Conservation (phyloP, 2,888 invertebrate species). For the Dynastes grantii region DNA sequence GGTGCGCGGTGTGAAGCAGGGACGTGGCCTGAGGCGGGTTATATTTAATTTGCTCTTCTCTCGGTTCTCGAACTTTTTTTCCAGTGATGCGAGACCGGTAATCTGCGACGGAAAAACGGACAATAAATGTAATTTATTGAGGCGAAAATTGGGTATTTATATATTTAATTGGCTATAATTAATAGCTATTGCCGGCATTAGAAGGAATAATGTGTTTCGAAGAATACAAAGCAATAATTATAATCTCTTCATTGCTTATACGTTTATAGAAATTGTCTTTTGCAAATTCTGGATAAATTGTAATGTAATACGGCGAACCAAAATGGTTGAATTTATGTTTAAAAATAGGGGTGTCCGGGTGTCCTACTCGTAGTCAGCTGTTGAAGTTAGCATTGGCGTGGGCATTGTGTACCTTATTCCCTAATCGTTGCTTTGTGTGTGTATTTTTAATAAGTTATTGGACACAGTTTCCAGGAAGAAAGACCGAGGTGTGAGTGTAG, state of each 20-base stretch:
- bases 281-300: no score
- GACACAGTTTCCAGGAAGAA: no score
- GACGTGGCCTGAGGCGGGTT: constrained; percentile 3
- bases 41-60: constrained; percentile 7
- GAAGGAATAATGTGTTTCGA: not conserved
- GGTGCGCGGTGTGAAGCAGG: not conserved
- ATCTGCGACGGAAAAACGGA: constrained; percentile 3
- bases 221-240: not conserved
- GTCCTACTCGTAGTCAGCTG: no score
- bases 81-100: not conserved
- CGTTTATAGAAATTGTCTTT: no score
- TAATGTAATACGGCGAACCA: no score
- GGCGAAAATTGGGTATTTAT: constrained; percentile 30
- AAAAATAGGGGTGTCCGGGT: no score
- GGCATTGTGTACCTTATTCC: no score
- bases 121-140: constrained; percentile 33
- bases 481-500: no score
- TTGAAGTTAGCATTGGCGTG: no score
- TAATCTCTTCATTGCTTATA: not conserved
- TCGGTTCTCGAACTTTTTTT: not conserved
- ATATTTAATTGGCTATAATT: constrained; percentile 23
- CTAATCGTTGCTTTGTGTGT: no score
- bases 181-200: not conserved
- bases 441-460: no score
- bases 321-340: no score